Percentiles rank a stretch among this genome's conserved stretches.
These are phyloP conservation scores for Epinotia brunnichana DNA, from an alignment of 2,888 invertebrate genomes.

Conservation along the genomic window DNA sequence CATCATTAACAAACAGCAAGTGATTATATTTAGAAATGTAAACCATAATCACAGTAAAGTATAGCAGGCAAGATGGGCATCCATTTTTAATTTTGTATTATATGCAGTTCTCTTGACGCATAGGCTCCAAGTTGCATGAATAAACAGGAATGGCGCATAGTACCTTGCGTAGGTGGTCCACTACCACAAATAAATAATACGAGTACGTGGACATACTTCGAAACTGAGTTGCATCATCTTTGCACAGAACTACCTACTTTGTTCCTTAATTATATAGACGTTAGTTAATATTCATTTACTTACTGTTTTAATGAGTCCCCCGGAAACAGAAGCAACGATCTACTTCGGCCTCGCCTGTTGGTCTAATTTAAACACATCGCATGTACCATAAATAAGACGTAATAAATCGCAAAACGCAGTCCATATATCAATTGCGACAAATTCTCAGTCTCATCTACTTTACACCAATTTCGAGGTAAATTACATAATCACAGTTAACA, in stretches of 20 bases:
- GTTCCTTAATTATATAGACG: not conserved
- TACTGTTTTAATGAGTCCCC: constrained; percentile 48
- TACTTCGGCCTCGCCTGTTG: constrained; percentile 59
- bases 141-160: constrained; percentile 16
- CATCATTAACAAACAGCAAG: not conserved
- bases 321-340: constrained; percentile 46
- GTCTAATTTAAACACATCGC: constrained; percentile 64
- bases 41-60: not conserved
- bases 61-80: constrained; percentile 2
- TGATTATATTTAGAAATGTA: not conserved
- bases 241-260: constrained; percentile 8
- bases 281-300: constrained; percentile 49
- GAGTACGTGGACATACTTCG: constrained; percentile 39
- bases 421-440: constrained; percentile 70
- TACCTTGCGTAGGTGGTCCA: constrained; percentile 17
- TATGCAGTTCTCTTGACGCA: not conserved
- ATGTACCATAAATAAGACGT: constrained; percentile 70
- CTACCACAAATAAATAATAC: constrained; percentile 34
- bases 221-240: constrained; percentile 40
- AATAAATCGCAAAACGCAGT: constrained; percentile 69
- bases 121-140: constrained; percentile 17
- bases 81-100: constrained; percentile 23
- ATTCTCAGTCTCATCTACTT: constrained; percentile 65
- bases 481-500: constrained; percentile 62
- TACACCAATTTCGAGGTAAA: constrained; percentile 64